Evolutionary conservation across 2,113 vertebrate species (phyloP).

Genomic region (Catharus minimus): DNA sequence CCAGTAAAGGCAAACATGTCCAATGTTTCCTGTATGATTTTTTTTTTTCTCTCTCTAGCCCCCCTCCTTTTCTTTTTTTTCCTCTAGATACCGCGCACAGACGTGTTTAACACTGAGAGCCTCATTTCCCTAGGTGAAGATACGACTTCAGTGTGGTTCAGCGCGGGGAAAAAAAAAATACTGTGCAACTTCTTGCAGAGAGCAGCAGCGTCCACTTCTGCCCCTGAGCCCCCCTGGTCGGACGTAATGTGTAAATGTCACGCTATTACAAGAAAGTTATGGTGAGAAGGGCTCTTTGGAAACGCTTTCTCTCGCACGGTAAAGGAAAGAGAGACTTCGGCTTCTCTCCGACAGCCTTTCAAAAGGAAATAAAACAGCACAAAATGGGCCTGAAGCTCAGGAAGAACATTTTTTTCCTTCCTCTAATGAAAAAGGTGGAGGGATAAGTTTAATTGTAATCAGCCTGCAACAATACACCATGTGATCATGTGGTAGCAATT

Average conservation of each 20-base stretch:
- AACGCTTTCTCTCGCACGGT: neutral
- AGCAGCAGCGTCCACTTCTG: neutral
- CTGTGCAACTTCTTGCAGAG: neutral
- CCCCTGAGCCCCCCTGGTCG: neutral
- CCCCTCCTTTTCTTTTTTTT: too few relatives aligned
- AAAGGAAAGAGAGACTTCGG: neutral
- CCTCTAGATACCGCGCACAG: neutral
- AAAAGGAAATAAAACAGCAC: constrained; percentile 24
- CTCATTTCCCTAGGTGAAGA: neutral
- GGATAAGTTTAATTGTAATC: constrained; percentile 66
- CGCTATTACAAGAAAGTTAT: constrained; percentile 8
- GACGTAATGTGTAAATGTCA: constrained; percentile 19
- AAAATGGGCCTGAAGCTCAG: constrained; percentile 42
- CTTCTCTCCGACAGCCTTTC: neutral
- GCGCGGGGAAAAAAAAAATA: neutral
- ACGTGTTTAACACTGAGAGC: neutral
- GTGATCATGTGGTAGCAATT: constrained; percentile 70
- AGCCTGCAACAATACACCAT: constrained; percentile 58
- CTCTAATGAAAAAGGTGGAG: constrained; percentile 50
- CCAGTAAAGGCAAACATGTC: constrained; percentile 60
- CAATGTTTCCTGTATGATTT: constrained; percentile 46
- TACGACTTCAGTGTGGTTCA: neutral
- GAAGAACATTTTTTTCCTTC: constrained; percentile 13
- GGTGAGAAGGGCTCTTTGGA: neutral
- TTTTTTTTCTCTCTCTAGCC: neutral